Evolutionary conservation across 2,888 invertebrate species (phyloP).

Genomic region (Caenorhabditis sp.): DNA sequence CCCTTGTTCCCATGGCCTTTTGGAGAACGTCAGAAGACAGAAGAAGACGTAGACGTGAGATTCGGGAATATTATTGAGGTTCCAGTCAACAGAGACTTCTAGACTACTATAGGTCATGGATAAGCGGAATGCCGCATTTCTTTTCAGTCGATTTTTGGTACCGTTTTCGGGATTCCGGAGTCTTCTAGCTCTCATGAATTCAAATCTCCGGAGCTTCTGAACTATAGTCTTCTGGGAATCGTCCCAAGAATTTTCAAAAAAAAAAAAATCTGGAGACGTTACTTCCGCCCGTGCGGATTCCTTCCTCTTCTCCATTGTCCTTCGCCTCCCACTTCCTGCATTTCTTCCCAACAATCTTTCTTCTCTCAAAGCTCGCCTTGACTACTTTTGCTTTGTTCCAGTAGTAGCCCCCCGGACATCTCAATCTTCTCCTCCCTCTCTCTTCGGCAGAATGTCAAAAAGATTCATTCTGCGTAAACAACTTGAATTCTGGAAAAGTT

Average conservation of each 20-base stretch:
- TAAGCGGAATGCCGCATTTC: too few species aligned
- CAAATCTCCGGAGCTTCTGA: background rate
- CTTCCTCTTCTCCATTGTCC: constrained; percentile 34
- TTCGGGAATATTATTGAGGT: background rate
- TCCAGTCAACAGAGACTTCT: too few species aligned
- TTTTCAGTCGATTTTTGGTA: too few species aligned
- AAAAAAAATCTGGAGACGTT: constrained; percentile 26
- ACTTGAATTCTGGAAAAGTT: constrained; percentile 1
- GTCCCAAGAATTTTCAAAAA: background rate
- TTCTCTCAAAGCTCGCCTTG: constrained; percentile 22
- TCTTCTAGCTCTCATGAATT: too few species aligned
- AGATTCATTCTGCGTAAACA: background rate
- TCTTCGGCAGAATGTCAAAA: background rate
- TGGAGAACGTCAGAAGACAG: constrained; percentile 3
- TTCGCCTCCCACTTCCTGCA: background rate
- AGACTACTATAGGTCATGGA: too few species aligned
- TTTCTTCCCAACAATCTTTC: constrained; percentile 31
- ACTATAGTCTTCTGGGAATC: background rate
- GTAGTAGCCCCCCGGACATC: constrained; percentile 22
- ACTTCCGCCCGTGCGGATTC: constrained; percentile 27
- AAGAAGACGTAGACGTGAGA: background rate
- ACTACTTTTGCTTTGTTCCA: background rate
- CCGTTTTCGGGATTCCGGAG: too few species aligned
- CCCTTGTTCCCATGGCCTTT: background rate
- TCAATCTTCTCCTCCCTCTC: constrained; percentile 26